Evolutionary conservation across 2,888 invertebrate species (phyloP), one percentile per base, ranked within the genome.

Genomic region (Stenodema calcarata): DNA sequence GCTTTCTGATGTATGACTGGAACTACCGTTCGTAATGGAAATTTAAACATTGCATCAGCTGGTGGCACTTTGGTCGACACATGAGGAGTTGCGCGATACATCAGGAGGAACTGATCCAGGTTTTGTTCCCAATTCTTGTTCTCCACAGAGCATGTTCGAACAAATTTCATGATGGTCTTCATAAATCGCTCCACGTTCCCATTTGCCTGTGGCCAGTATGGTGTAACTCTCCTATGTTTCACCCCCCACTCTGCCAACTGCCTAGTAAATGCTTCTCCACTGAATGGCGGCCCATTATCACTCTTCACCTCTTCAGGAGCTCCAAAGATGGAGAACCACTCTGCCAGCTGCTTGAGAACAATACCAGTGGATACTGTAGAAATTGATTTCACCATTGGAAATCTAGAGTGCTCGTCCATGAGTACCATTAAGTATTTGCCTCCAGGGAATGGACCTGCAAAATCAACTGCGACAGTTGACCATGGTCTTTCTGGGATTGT

Each of bases 151-250:
- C 11, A 6, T 28, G 75, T 18, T 41, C 35, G 41, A 35, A 35
- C n/a, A 11, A n/a, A 7, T n/a, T 75, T 75, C 18, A 35, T 35
- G 2, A 75, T 75, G 12, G 75, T 75, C 35, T 18, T 30, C 4
- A 75, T 9, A 16, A 75, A 75, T 2, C 75, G 6, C 35, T 75
- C 75, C 1, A 18, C 6, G 9, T 11, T 41, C 2, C 75, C 75
- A 75, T 75, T 75, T 7, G 41, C 75, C 41, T 75, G 35, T 75
- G 30, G 30, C 75, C 75, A 75, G 41, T 75, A 75, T 18, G 75
- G 75, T 30, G 14, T 75, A 9, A 73, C 27, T 6, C 27, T 11
- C 30, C 73, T 73, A 16, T 11, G 73, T 9, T n/a, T 73, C 4
- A 73, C 73, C 6, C 30, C 73, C 73, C 9, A 27, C 27, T 27